Conservation (phyloP, 2,888 invertebrate genomes). For the Chesias legatella region DNA sequence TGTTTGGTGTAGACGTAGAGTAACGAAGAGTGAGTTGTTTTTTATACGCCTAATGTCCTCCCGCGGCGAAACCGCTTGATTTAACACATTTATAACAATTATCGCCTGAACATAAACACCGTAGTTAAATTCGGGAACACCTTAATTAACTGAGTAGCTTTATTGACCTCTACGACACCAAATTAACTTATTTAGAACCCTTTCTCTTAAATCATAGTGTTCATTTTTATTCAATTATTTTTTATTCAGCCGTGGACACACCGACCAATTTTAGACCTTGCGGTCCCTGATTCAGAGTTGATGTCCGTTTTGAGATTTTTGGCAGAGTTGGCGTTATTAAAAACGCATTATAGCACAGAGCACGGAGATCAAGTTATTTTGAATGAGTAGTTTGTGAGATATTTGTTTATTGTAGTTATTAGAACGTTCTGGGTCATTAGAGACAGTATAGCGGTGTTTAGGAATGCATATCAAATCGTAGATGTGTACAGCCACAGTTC, state of each 20-base stretch:
- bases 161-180: conserved; percentile 16
- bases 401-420: conserved; percentile 29
- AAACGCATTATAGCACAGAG: conserved; percentile 49
- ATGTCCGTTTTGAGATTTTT: not conserved
- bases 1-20: not conserved
- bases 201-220: conserved; percentile 6
- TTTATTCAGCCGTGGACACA: not conserved
- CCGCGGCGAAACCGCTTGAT: conserved; percentile 32
- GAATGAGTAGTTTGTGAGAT: conserved; percentile 19
- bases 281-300: not conserved
- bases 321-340: conserved; percentile 46
- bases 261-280: not conserved
- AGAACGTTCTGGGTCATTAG: conserved; percentile 18
- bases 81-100: conserved; percentile 62
- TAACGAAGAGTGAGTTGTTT: conserved; percentile 3
- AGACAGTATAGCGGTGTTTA: not conserved
- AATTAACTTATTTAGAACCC: conserved; percentile 10
- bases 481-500: not conserved
- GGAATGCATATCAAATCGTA: conserved; percentile 1
- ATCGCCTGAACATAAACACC: conserved; percentile 48
- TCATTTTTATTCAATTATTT: conserved; percentile 4
- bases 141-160: conserved; percentile 55
- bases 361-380: conserved; percentile 18
- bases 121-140: conserved; percentile 59
- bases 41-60: conserved; percentile 13